Conservation (phyloP, 1,140 invertebrate genomes). For the Planococcus citri region DNA sequence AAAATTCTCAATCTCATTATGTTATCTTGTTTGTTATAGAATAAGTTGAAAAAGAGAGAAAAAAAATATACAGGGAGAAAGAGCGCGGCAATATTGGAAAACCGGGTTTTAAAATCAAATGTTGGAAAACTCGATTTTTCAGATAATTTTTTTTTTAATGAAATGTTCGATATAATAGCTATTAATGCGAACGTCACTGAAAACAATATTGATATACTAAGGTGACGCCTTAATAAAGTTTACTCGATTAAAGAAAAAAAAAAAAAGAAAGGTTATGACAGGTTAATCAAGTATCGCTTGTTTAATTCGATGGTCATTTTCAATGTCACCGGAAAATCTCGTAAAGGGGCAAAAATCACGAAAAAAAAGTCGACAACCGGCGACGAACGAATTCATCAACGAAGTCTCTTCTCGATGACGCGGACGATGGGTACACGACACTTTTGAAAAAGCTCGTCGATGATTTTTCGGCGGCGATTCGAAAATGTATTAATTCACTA, state of each 20-base stretch:
- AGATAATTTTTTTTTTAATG: background rate
- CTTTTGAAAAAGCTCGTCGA: background rate
- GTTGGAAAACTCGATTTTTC: slow-evolving; percentile 3
- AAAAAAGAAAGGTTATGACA: background rate
- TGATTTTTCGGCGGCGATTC: background rate
- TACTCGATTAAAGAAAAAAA: background rate
- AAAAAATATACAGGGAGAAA: background rate
- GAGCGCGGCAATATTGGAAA: background rate
- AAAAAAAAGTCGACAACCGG: background rate
- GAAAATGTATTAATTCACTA: too few relatives aligned
- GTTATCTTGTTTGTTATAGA: background rate
- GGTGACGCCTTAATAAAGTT: background rate
- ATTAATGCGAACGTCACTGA: slow-evolving; percentile 1
- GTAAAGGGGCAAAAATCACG: background rate
- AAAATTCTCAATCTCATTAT: background rate
- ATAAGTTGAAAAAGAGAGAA: too few relatives aligned
- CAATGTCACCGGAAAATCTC: background rate
- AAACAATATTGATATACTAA: background rate
- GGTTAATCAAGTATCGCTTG: background rate
- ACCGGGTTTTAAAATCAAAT: background rate
- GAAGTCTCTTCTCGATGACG: too few relatives aligned
- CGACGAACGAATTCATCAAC: background rate
- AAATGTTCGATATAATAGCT: background rate
- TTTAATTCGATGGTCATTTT: slow-evolving; percentile 7
- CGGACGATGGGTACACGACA: too few relatives aligned